Evolutionary conservation across 2,888 invertebrate genomes (phyloP), one percentile per base, ranked within the genome.

Genomic region (Pterobdella sp.): DNA sequence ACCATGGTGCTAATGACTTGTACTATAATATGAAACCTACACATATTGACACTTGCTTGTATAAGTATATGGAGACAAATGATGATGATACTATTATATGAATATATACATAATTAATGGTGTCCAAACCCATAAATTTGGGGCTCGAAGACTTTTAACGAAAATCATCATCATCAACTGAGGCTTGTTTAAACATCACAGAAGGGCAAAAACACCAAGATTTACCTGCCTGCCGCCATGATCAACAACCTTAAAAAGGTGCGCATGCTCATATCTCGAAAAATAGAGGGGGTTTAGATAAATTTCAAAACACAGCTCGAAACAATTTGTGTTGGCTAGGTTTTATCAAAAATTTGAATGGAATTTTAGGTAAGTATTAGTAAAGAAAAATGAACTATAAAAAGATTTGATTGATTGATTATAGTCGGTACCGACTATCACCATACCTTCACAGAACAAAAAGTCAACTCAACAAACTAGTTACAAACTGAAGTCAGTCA

Each of bases 161-260:
- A 34, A 34, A 14, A 32, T 34, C 29, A 66, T n/a, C 65, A 49
- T 29, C 70, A 64, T n/a, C 14, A 10, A 64, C 36, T 26, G 22
- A 67, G 31, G 49, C 14, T 22, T n/a, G 18, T 37, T 42, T 49
- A 29, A 35, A 31, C 63, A 22, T 77, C 79, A 63, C 79, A 82
- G 81, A 78, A 76, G 42, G 79, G 79, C 75, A 76, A 79, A 67
- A 83, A 83, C 74, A 80, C 79, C n/a, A 78, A 79, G 72, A 77
- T 79, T 56, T 83, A 83, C 75, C 77, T 83, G 65, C 83, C 82
- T 1, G 79, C 80, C 73, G 82, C 82, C 71, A 79, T 83, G 72
- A 78, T 78, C 65, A 56, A 34, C 56, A 60, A 60, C 52, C n/a
- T 71, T 31, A 74, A 78, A 49, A 80, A 79, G 78, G 80, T 71